Evolutionary conservation across 2,888 invertebrate species (phyloP), one percentile per base, ranked within the genome.

Genomic region (Tinea semifulvella): DNA sequence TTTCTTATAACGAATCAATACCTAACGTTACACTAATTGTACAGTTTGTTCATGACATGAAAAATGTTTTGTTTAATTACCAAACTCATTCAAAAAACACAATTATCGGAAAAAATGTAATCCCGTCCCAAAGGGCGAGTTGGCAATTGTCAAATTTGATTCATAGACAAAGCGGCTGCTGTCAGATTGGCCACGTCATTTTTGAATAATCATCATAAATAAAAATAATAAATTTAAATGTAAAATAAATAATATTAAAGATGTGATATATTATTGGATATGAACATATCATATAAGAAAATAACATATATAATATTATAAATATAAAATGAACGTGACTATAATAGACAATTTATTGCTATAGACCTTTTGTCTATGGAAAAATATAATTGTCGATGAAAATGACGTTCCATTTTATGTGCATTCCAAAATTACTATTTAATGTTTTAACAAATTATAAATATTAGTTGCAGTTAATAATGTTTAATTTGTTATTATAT

Each of bases 171-270:
- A 60, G 56, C 60, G 65, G 63, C 49, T 49, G 80, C 51, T 49
- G 80, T 80, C 80, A 79, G 52, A 51, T 48, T 47, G 47, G 81
- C 81, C 81, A 82, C 81, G 81, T 82, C 81, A 82, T 74, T 76
- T 74, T 61, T 53, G 60, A 53, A 64, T 60, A 75, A 18, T 22
- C 22, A 13, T 22, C 20, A n/a, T n/a, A n/a, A n/a, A n/a, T n/a
- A n/a, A n/a, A n/a, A n/a, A n/a, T n/a, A n/a, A n/a, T n/a, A n/a
- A n/a, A n/a, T n/a, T n/a, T n/a, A n/a, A n/a, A n/a, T n/a, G 20
- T 3, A 10, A 40, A 40, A 40, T 22, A 13, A 40, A 36, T 17
- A 19, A 52, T 51, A 45, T 40, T 40, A 2, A 2, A 13, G 6
- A 27, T 27, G 10, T 27, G n/a, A n/a, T 36, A 28, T 38, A 25